Evolutionary conservation across 2,888 invertebrate species (phyloP), one percentile per base, ranked within the genome.

Genomic region (Hyppa rectilinea): DNA sequence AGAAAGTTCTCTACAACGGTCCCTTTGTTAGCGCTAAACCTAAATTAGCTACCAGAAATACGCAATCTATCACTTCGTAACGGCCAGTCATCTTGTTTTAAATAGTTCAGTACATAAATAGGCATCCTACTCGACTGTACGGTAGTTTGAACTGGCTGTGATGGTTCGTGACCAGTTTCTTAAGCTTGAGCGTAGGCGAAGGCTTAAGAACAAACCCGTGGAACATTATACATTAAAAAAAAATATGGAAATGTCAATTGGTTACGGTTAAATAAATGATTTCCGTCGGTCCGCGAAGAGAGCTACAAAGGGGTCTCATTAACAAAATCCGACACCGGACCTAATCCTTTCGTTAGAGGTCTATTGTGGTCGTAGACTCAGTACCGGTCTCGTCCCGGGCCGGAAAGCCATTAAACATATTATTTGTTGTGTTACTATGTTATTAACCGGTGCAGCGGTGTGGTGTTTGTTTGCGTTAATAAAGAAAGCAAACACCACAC

Each of bases 261-360:
- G 94, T 92, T 90, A 91, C 92, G 93, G 90, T 89, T 82, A 89
- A 93, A 94, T 94, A 92, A 94, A 93, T 90, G 91, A 92, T 94
- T 92, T 93, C 94, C 92, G 92, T 89, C 91, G 90, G 85, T 75
- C 80, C 78, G 87, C 87, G 88, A 89, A 88, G 89, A 90, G 89
- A 85, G 85, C 83, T 87, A 93, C 94, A 95, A 94, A 93, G 90
- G 88, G 87, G 87, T 82, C 91, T 95, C 94, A 95, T 95, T 95
- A 95, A 92, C 90, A 87, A 90, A 92, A 89, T 89, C 91, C 91
- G 85, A 88, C 90, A 91, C 93, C 95, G 94, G 85, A 86, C 90
- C 93, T 91, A 95, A 95, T 95, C 94, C 94, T 95, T 95, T 95
- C 92, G 95, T 95, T 94, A 94, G 92, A 93, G 91, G 90, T 89